Base-by-base conservation (phyloP, 2,113 vertebrate species). In the Shinisaurus crocodilurus region DNA sequence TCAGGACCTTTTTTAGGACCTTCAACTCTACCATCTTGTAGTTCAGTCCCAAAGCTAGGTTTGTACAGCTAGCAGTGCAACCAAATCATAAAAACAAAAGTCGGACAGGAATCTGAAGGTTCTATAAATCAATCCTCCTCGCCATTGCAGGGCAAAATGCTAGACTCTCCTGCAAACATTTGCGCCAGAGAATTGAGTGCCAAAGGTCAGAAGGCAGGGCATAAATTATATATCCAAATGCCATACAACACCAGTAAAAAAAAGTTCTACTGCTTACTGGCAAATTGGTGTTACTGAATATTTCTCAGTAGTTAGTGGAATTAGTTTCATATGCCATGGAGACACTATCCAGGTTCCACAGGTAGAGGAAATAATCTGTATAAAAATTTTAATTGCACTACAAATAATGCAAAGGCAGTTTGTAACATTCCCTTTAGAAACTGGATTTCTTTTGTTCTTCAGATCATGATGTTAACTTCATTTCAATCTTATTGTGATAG, bases 381-480 rank as follows among this genome's bases (percentile, higher is more conserved):
- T 92, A 90, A 90, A 15, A 43, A 72, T 80, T 82, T 92, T 93
- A 86, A 95, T 91, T 75, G 86, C 23, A 20, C 86, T 87, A 81
- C 70, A 92, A 92, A 86, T 40, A 82, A 54, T 63, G 34, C 63
- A 77, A 80, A 76, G 15, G 45, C 48, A 54, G n/a, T 37, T 57
- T 95, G 93, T 95, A 94, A 88, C 95, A 48, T 48, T 91, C 96
- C 94, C 88, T 93, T 34, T 89, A 82, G 86, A 85, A 76, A 87
- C 84, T 0, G 0, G 5, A 1, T 80, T 91, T 84, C 77, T 87
- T 95, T 91, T 95, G 92, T 95, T 91, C 69, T 34, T n/a, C 2
- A 81, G 76, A 63, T 85, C 83, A 93, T 92, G 77, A 91, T 88
- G 81, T 90, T 88, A 91, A 95, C 93, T 95, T 94, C 0, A 0